A percentile compares a stretch with the other conserved stretches of the same genome.
Evolutionary conservation across 2,797 vertebrate species (phyloP).

Genomic region (Diglossa cyanea): DNA sequence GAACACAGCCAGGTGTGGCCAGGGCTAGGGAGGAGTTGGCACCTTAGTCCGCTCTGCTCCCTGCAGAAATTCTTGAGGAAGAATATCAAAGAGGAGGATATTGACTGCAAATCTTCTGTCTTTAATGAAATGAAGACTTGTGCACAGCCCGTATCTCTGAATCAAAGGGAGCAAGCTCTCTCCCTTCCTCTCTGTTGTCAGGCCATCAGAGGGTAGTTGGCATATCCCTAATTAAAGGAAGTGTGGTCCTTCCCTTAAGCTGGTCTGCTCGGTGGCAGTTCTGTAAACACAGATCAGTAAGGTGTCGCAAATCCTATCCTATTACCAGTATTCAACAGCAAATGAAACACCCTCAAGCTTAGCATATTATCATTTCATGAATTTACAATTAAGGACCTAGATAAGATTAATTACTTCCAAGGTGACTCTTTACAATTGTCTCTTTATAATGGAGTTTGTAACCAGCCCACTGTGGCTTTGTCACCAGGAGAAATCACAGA

Average conservation of each 20-base stretch:
- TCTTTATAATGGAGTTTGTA: slow-evolving; percentile 13
- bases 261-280: neutral
- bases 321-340: slow-evolving; percentile 19
- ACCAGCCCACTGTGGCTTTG: neutral
- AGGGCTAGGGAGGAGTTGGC: neutral
- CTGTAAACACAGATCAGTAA: slow-evolving; percentile 43
- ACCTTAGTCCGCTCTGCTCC: neutral
- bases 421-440: neutral
- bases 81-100: slow-evolving; percentile 13
- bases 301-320: slow-evolving; percentile 37
- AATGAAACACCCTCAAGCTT: slow-evolving; percentile 14
- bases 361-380: slow-evolving; percentile 40
- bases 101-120: neutral
- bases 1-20: neutral
- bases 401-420: slow-evolving; percentile 53
- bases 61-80: neutral
- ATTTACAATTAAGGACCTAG: slow-evolving; percentile 41
- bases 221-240: slow-evolving; percentile 1
- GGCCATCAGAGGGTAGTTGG: neutral
- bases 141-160: neutral
- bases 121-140: neutral
- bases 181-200: neutral
- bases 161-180: slow-evolving; percentile 1
- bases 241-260: neutral
- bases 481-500: neutral